These are phyloP conservation scores for Cephus nigrinus DNA, from an alignment of 2,888 invertebrate genomes.

Conservation along the genomic window DNA sequence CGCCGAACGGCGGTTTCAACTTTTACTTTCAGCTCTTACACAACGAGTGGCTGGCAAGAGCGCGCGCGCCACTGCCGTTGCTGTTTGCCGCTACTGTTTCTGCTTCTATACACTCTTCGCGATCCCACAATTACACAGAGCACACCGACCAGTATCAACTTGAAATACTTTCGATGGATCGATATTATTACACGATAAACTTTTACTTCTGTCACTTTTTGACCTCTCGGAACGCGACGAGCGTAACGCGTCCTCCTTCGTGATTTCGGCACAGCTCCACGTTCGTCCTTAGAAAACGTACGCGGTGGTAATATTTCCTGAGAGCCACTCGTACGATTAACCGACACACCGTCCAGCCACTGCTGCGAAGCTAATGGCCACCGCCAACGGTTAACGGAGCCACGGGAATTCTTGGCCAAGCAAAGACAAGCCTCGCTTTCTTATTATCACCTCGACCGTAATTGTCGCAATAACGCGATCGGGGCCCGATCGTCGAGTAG, in stretches of 20 bases:
- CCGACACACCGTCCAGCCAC: not conserved
- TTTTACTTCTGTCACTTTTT: not conserved
- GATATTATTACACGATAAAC: not conserved
- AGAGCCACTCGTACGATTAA: not conserved
- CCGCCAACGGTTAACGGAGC: not conserved
- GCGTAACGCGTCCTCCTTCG: conserved; percentile 19
- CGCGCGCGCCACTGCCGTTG: conserved; percentile 26
- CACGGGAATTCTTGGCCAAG: not conserved
- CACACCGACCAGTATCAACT: not conserved
- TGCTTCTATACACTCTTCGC: conserved; percentile 33
- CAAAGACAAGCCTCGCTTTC: conserved; percentile 8
- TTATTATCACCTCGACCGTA: conserved; percentile 8
- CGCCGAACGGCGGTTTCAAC: conserved; percentile 62
- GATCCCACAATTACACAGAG: not conserved
- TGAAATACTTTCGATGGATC: not conserved
- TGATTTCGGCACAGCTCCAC: not conserved
- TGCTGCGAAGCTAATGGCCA: not conserved
- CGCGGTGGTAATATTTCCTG: not conserved
- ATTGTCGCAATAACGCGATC: conserved; percentile 1
- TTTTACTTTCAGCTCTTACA: conserved; percentile 67
- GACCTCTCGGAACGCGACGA: conserved; percentile 49
- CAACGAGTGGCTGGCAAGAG: conserved; percentile 43
- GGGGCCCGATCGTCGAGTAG: not conserved
- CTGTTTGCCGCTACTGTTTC: conserved; percentile 56
- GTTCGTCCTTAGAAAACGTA: not conserved